Base-by-base conservation (phyloP, 2,797 vertebrate genomes). In the Platyrinchus mystaceus region DNA sequence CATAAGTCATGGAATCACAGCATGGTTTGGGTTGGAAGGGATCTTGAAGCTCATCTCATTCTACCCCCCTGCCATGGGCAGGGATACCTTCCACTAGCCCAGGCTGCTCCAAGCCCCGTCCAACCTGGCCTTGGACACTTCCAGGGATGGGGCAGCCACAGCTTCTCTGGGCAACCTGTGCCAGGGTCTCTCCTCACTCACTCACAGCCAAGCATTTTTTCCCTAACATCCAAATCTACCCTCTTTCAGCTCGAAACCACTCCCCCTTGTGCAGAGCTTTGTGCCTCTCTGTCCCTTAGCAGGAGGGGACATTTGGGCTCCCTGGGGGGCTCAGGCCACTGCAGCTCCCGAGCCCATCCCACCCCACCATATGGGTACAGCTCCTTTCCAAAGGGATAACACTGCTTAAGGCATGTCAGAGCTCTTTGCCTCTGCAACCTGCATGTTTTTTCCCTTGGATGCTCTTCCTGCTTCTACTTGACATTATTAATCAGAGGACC, bases 281-380 rank as follows among this genome's bases (percentile, higher is more conserved):
- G 68, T 24, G 14, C 30, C 2, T 15, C 56, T 53, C 53, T 62
- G 73, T 20, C 68, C 52, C 18, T 9, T 6, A 12, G 43, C 75
- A 27, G n/a, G 47, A 53, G 44, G 67, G 71, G 44, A 27, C 27
- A 2, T 28, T 14, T 43, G 34, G 17, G 1, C 14, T 26, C 14
- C 6, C 3, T 6, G 3, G 11, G 9, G 60, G 39, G 27, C 60
- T 69, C 41, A 20, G 39, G 30, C 64, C 10, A 2, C 7, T 32
- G 5, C 55, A 36, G 46, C 32, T 37, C 36, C 87, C 2, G 1
- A 62, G 32, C 80, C 76, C 58, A 10, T 10, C 70, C 76, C 6
- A 1, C 59, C 63, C 30, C 69, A 11, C 34, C 3, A 2, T 4
- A 16, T 0, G 4, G 46, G 50, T 7, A 0, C 41, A 8, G 70